Evolutionary conservation across 53 echinoderm and acorn worm genomes (phyloP).

Genomic region (Echinarachnius parma): DNA sequence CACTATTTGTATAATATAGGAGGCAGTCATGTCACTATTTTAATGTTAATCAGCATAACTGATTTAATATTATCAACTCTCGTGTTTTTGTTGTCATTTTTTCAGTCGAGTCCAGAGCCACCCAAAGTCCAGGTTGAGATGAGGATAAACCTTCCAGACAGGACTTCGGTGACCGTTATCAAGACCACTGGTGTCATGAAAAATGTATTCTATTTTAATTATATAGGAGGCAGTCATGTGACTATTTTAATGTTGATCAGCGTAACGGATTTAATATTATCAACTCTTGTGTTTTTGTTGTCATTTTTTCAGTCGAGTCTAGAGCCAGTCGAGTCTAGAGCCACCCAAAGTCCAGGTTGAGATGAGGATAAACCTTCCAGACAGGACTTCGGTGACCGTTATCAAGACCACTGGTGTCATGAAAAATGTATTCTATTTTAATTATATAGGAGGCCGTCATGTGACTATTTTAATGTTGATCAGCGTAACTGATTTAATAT

Average conservation of each 20-base stretch:
- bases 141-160: conserved; percentile 82
- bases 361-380: conserved; percentile 81
- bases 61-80: background rate
- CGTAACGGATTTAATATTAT: too few relatives aligned
- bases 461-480: background rate
- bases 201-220: too few relatives aligned
- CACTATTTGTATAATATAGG: conserved; percentile 1
- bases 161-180: conserved; percentile 68
- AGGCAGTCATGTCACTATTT: background rate
- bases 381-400: conserved; percentile 71
- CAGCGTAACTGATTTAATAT: too few relatives aligned
- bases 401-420: too few relatives aligned
- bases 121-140: conserved; percentile 77
- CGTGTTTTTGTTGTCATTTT: background rate
- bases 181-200: too few relatives aligned
- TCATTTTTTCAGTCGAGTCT: conserved; percentile 22
- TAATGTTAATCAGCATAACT: background rate
- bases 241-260: too few relatives aligned
- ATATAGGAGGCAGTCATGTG: too few relatives aligned
- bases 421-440: too few relatives aligned
- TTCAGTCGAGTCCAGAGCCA: conserved; percentile 50
- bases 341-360: conserved; percentile 73
- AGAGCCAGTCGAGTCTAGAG: conserved; percentile 52
- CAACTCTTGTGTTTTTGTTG: background rate
- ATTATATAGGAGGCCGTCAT: background rate